Conservation (phyloP, 2,113 vertebrate genomes). For the Nansenia antarctica region DNA sequence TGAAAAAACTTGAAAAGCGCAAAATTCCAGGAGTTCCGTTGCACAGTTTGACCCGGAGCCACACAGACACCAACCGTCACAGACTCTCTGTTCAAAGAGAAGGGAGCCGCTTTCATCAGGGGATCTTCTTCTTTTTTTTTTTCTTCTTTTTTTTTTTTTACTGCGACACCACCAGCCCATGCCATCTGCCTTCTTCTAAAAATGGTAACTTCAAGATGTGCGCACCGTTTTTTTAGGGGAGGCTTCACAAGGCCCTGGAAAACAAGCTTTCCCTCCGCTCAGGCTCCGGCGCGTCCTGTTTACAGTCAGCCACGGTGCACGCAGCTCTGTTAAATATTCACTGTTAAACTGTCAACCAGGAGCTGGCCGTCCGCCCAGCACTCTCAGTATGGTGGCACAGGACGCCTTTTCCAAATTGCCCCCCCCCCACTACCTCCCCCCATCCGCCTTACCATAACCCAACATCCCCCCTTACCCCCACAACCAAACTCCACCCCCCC, state of each 20-base stretch:
- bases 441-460: not conserved
- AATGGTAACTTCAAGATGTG: slow-evolving; percentile 66
- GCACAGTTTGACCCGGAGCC: slow-evolving; percentile 74
- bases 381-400: slow-evolving; percentile 51
- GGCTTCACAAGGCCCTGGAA: slow-evolving; percentile 60
- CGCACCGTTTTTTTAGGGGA: slow-evolving; percentile 63
- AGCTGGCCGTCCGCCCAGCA: slow-evolving; percentile 59
- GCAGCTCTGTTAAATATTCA: slow-evolving; percentile 75
- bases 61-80: slow-evolving; percentile 71
- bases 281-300: slow-evolving; percentile 53
- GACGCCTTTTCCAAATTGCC: slow-evolving; percentile 20
- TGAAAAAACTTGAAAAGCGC: slow-evolving; percentile 47
- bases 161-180: slow-evolving; percentile 70
- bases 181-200: slow-evolving; percentile 77
- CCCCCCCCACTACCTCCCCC: slow-evolving; percentile 35
- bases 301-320: slow-evolving; percentile 63
- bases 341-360: slow-evolving; percentile 74
- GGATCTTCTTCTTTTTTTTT: slow-evolving; percentile 65
- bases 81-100: slow-evolving; percentile 78
- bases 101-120: slow-evolving; percentile 73
- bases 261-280: slow-evolving; percentile 49
- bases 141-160: slow-evolving; percentile 63
- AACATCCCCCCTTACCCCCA: slow-evolving; percentile 6
- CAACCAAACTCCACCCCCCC: slow-evolving; percentile 1
- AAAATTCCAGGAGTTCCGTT: slow-evolving; percentile 72